Conservation (phyloP, 2,888 invertebrate genomes). For the Operophtera brumata region DNA sequence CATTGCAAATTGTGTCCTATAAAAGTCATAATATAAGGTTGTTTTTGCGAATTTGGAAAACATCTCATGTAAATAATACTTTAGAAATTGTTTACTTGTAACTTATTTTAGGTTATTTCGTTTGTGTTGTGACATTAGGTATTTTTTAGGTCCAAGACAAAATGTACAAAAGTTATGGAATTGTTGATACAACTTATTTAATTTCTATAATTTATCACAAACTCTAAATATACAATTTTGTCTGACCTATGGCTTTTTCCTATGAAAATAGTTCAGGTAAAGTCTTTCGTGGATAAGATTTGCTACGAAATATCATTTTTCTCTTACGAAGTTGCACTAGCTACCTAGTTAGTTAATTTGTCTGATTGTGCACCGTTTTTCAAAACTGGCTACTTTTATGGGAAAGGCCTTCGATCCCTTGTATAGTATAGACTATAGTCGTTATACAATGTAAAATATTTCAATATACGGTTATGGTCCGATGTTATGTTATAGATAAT, state of each 20-base stretch:
- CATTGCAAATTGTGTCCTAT: too few relatives aligned
- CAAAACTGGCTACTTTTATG: slow-evolving; percentile 31
- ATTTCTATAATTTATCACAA: slow-evolving; percentile 14
- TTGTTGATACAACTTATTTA: slow-evolving; percentile 7
- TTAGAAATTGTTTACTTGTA: too few relatives aligned
- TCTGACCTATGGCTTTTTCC: slow-evolving; percentile 19
- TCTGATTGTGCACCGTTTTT: not conserved
- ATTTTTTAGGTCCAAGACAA: slow-evolving; percentile 18
- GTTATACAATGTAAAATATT: slow-evolving; percentile 66
- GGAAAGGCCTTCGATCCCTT: slow-evolving; percentile 44
- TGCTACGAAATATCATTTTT: too few relatives aligned
- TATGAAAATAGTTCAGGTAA: slow-evolving; percentile 3
- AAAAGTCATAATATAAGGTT: too few relatives aligned
- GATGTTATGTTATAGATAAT: slow-evolving; percentile 79
- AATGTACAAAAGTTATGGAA: slow-evolving; percentile 10
- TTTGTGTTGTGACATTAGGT: slow-evolving; percentile 15
- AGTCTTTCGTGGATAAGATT: too few relatives aligned
- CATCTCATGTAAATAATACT: too few relatives aligned
- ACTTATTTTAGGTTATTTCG: not conserved
- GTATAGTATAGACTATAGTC: slow-evolving; percentile 50
- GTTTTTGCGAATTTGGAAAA: too few relatives aligned
- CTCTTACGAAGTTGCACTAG: not conserved
- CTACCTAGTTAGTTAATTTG: not conserved
- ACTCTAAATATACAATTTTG: slow-evolving; percentile 19
- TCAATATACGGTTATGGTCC: slow-evolving; percentile 70